A percentile compares a stretch with the other conserved stretches of the same genome.
Evolutionary conservation across 1,140 invertebrate species (phyloP).

Genomic region (Brachionus rubens): DNA sequence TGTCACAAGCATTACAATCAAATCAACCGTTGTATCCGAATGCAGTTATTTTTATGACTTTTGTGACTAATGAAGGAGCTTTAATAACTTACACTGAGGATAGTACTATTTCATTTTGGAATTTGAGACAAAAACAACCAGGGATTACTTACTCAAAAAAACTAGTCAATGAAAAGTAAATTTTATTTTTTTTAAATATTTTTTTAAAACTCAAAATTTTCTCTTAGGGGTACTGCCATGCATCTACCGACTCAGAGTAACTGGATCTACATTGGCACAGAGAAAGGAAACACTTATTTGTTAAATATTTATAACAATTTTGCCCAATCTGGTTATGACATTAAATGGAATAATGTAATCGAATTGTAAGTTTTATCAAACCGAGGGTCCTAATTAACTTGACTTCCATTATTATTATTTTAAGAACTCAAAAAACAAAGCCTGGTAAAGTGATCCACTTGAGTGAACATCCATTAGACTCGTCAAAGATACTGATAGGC

Average conservation of each 20-base stretch:
- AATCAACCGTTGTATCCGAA: not conserved
- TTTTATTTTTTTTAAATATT: not conserved
- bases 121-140: constrained; percentile 85
- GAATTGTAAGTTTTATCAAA: constrained; percentile 82
- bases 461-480: constrained; percentile 88
- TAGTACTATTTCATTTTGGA: constrained; percentile 93
- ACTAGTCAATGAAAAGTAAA: constrained; percentile 89
- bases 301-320: constrained; percentile 89
- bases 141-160: constrained; percentile 91
- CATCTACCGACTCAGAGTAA: constrained; percentile 75
- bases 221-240: not conserved
- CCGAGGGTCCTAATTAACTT: not conserved
- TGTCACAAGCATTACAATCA: not conserved
- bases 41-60: constrained; percentile 47
- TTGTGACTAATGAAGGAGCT: constrained; percentile 66
- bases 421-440: constrained; percentile 21
- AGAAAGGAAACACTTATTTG: constrained; percentile 93
- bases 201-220: not conserved
- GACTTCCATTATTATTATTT: not conserved
- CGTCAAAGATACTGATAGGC: constrained; percentile 92
- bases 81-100: constrained; percentile 88
- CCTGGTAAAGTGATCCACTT: constrained; percentile 89
- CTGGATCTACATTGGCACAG: constrained; percentile 97
- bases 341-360: constrained; percentile 99
- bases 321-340: constrained; percentile 90